These are phyloP conservation scores for Pseudopleuronectes americanus DNA, from an alignment of 2,797 vertebrate species.

Conservation along the genomic window DNA sequence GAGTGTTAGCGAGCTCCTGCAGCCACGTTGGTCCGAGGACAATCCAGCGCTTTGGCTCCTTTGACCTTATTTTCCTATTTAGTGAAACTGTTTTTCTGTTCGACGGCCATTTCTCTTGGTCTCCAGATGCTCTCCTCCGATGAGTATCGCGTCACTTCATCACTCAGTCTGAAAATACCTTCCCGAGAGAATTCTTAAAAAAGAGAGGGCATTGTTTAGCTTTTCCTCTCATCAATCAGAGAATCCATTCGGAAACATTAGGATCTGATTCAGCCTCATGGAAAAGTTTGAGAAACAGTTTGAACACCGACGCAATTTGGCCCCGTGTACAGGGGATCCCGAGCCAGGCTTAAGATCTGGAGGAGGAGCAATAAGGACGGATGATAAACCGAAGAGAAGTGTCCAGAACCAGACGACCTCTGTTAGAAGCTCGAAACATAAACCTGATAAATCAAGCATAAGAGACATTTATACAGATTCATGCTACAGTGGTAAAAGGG, in stretches of 20 bases:
- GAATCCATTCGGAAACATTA: constrained; percentile 26
- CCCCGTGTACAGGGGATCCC: neutral
- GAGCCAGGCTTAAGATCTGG: neutral
- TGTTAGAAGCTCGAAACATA: constrained; percentile 38
- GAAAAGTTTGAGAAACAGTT: neutral
- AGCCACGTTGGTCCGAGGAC: constrained; percentile 54
- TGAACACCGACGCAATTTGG: neutral
- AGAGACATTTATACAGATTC: constrained; percentile 61
- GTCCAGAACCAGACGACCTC: constrained; percentile 30
- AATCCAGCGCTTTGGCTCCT: constrained; percentile 51
- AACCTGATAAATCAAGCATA: constrained; percentile 55
- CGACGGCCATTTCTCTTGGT: constrained; percentile 30
- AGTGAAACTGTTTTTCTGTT: constrained; percentile 42
- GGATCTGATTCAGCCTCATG: constrained; percentile 12
- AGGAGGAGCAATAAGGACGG: neutral
- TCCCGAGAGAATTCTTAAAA: constrained; percentile 48
- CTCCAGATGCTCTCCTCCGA: constrained; percentile 31
- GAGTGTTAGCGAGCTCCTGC: constrained; percentile 36
- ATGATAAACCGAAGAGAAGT: neutral
- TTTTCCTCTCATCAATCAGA: constrained; percentile 34
- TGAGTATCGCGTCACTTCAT: neutral
- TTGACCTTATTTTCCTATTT: constrained; percentile 26
- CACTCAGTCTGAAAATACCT: constrained; percentile 27
- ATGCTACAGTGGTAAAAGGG: constrained; percentile 35
- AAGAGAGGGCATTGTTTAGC: constrained; percentile 58